Base-by-base conservation (phyloP, 1,140 invertebrate species). In the Tyrophagus putrescentiae region DNA sequence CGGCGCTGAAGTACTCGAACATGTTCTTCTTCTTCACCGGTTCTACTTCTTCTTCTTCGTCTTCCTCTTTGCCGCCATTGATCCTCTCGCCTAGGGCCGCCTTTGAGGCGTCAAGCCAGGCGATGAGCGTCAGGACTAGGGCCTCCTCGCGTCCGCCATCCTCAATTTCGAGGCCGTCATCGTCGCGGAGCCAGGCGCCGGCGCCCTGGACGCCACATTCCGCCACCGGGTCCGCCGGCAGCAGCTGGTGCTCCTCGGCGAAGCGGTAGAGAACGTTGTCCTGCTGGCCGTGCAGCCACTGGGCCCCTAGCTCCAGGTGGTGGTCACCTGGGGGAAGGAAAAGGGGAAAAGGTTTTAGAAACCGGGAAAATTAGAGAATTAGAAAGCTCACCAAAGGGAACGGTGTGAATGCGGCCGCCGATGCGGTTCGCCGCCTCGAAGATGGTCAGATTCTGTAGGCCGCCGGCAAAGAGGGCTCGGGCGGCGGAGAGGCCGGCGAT, bases 221-320 rank as follows among this genome's bases (percentile, higher is more conserved):
- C 21, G 44, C 16, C 18, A 42, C 27, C 13, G 54, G 48, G 27
- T 61, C 31, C 4, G 52, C 32, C n/a, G n/a, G n/a, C n/a, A 68
- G 41, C 6, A 68, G 39, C 48, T 63, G 39, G 9, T 56, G 16
- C 25, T 44, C 78, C 71, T 86, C 83, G 0, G 87, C 87, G 59
- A 90, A 73, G 73, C 68, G 36, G 39, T 64, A 69, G 6, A 70
- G 62, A 21, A 65, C 48, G 62, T 74, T 73, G 3, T 57, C 66
- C 41, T 67, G 48, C 60, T 70, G 66, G 16, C 76, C 76, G 65
- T 77, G 76, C 48, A 77, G 69, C 71, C 74, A 77, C 62, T 76
- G 73, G 7, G 74, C 75, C 33, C 76, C 76, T 2, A 76, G 33
- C 65, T 77, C 75, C 6, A 76, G 39, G 18, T 63, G 28, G 18